A percentile compares a stretch with the other conserved stretches of the same genome.
Conservation (phyloP, 2,113 vertebrate species). For the Colinus virginianus region DNA sequence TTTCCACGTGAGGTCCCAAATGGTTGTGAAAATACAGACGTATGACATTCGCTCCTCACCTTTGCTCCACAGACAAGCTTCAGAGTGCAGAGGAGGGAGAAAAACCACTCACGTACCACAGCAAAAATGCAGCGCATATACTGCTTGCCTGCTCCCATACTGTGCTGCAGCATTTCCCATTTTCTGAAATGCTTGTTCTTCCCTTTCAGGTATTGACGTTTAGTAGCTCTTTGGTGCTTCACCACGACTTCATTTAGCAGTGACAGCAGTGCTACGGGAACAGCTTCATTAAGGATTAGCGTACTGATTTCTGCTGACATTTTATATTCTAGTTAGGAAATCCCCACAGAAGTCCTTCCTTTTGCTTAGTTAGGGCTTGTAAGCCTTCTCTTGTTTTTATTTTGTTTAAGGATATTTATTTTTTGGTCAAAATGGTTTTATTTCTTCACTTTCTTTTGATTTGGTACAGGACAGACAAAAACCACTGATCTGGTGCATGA, state of each 20-base stretch:
- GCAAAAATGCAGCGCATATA: background rate
- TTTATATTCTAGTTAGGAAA: background rate
- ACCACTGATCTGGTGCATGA: background rate
- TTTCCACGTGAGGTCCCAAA: background rate
- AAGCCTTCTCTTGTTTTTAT: background rate
- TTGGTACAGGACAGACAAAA: background rate
- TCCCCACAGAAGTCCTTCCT: background rate
- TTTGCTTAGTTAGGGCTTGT: background rate
- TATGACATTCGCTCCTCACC: background rate
- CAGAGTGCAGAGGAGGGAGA: background rate
- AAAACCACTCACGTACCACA: background rate
- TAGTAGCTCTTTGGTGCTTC: background rate
- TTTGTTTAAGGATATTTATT: background rate
- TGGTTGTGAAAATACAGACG: fast-evolving
- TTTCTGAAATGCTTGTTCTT: background rate
- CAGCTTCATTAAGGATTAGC: background rate
- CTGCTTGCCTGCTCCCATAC: background rate
- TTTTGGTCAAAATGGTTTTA: background rate
- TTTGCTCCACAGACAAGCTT: background rate
- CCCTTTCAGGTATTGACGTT: background rate
- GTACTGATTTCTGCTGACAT: background rate
- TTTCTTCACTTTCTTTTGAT: background rate
- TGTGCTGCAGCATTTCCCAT: background rate
- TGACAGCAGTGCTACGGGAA: background rate
- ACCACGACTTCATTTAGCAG: background rate